These are phyloP conservation scores for Epinephelus fuscoguttatus DNA, from an alignment of 2,113 vertebrate genomes.

Conservation along the genomic window DNA sequence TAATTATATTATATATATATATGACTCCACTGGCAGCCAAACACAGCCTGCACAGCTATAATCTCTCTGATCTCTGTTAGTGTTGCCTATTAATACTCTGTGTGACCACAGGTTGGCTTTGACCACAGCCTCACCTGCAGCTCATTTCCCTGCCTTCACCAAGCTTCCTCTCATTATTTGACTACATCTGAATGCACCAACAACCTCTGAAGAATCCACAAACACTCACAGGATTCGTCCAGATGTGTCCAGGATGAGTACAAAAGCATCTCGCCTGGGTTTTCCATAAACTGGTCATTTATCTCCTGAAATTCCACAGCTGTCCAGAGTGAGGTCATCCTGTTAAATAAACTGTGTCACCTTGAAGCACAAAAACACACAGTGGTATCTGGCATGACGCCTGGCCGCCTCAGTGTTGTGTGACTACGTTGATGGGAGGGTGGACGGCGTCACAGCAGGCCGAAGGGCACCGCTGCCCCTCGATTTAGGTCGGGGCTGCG, in stretches of 20 bases:
- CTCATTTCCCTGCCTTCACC: constrained; percentile 76
- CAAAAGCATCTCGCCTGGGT: neutral
- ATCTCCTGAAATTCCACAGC: constrained; percentile 28
- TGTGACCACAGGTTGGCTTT: constrained; percentile 31
- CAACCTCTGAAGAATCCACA: constrained; percentile 47
- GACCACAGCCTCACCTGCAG: constrained; percentile 71
- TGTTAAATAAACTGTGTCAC: constrained; percentile 63
- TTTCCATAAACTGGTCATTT: neutral
- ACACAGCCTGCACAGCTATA: neutral
- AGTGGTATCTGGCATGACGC: constrained; percentile 61
- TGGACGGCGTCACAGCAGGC: constrained; percentile 53
- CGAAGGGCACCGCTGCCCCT: constrained; percentile 50
- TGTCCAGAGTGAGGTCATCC: constrained; percentile 38
- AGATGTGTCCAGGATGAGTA: neutral
- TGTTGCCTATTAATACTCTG: constrained; percentile 12
- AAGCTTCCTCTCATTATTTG: constrained; percentile 77
- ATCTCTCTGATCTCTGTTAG: neutral
- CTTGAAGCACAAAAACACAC: constrained; percentile 48
- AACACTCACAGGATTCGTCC: neutral
- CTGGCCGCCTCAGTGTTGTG: constrained; percentile 53
- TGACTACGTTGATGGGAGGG: constrained; percentile 53
- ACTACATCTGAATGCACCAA: constrained; percentile 70
- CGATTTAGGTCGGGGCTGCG: constrained; percentile 36
- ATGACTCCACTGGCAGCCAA: neutral
- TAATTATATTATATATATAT: neutral